A percentile compares a stretch with the other conserved stretches of the same genome.
These are phyloP conservation scores for Apogon hyalosoma DNA, from an alignment of 2,797 vertebrate species.

Conservation along the genomic window DNA sequence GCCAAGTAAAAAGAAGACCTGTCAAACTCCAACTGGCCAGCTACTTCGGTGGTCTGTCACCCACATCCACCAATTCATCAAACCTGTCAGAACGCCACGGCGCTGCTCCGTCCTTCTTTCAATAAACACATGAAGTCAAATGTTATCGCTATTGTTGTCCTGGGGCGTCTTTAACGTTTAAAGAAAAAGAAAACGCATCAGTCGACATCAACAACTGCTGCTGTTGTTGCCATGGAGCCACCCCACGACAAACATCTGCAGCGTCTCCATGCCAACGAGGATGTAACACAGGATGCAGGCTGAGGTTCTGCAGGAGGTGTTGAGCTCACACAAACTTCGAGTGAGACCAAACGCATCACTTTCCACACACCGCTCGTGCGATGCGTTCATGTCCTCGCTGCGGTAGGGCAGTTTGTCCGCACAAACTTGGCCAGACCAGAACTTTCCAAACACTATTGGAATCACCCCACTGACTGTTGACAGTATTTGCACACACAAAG, in stretches of 20 bases:
- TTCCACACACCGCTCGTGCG: no score
- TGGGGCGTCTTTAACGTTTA: no score
- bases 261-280: conserved; percentile 65
- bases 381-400: conserved; percentile 60
- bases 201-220: conserved; percentile 48
- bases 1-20: conserved; percentile 56
- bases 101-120: neutral
- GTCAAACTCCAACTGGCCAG: conserved; percentile 57
- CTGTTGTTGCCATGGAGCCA: conserved; percentile 69
- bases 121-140: conserved; percentile 43
- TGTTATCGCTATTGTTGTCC: neutral
- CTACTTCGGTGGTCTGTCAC: conserved; percentile 57
- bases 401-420: conserved; percentile 55
- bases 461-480: conserved; percentile 40
- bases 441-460: conserved; percentile 60
- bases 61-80: conserved; percentile 2
- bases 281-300: conserved; percentile 72
- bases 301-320: conserved; percentile 43
- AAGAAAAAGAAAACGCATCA: conserved; percentile 40
- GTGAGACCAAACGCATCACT: no score
- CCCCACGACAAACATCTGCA: conserved; percentile 67
- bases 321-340: conserved; percentile 38
- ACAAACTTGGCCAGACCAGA: conserved; percentile 31
- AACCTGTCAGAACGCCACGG: conserved; percentile 9
- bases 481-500: conserved; percentile 1